phyloP scores from a whole-genome alignment of 2,113 vertebrate species.

The Hymenochirus boettgeri region DNA sequence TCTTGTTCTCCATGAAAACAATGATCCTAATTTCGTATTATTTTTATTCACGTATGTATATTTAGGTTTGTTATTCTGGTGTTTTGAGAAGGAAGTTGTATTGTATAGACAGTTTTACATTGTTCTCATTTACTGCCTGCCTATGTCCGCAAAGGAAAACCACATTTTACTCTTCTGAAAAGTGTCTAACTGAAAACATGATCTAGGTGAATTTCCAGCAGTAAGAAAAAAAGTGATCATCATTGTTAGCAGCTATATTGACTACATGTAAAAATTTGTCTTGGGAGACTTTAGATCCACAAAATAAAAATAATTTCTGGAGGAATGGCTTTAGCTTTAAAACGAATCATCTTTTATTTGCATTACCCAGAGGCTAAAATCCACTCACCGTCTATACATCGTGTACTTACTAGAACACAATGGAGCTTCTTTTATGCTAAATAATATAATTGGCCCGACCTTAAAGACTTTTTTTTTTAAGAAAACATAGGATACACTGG shows the following conservation, averaged over 20 bases:
- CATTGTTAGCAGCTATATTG: constrained; percentile 17
- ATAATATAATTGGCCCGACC: constrained; percentile 59
- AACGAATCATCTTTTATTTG: constrained; percentile 59
- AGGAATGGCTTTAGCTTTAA: constrained; percentile 42
- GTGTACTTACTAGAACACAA: constrained; percentile 55
- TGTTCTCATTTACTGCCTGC: no score
- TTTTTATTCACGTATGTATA: no score
- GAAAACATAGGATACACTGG: constrained; percentile 55
- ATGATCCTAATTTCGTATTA: no score
- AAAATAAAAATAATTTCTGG: constrained; percentile 48
- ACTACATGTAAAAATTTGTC: constrained; percentile 25
- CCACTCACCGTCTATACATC: constrained; percentile 49
- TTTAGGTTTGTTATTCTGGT: no score
- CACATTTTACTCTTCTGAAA: no score
- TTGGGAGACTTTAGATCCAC: constrained; percentile 37
- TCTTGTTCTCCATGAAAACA: no score
- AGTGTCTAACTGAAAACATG: neutral
- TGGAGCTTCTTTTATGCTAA: constrained; percentile 55
- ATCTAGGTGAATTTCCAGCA: constrained; percentile 21
- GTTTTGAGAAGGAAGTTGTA: no score
- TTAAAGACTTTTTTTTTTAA: constrained; percentile 58
- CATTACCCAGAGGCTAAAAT: constrained; percentile 52
- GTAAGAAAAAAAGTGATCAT: constrained; percentile 9
- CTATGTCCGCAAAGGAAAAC: no score
- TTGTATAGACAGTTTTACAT: no score